Percentiles rank a stretch among this genome's conserved stretches.
Conservation (phyloP, 2,888 invertebrate genomes). For the Neria commutata region DNA sequence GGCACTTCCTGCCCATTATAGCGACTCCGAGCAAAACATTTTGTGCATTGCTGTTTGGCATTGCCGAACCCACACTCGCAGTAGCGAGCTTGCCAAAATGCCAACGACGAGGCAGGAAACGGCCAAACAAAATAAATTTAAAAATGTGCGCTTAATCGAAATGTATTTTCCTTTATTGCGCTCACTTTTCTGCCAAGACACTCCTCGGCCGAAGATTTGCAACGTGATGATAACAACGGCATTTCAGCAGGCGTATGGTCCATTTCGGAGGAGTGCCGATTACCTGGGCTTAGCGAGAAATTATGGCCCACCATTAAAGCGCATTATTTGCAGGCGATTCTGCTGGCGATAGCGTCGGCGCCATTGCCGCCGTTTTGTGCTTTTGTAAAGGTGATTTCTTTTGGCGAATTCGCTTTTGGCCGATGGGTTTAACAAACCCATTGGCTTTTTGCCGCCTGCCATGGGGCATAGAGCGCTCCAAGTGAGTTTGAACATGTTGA, state of each 20-base stretch:
- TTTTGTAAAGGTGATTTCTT: too few species aligned
- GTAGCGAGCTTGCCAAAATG: background rate
- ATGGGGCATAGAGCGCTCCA: too few species aligned
- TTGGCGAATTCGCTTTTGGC: too few species aligned
- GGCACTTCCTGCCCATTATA: too few species aligned
- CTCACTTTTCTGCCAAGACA: background rate
- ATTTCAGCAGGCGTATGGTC: slow-evolving; percentile 18
- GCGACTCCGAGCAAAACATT: too few species aligned
- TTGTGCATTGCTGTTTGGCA: too few species aligned
- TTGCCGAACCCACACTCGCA: too few species aligned
- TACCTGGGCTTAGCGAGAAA: background rate
- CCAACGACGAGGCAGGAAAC: background rate
- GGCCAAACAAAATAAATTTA: slow-evolving; percentile 7
- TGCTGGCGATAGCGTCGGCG: too few species aligned
- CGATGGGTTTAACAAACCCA: too few species aligned
- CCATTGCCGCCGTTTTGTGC: too few species aligned
- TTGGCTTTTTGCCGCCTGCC: too few species aligned
- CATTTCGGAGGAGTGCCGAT: slow-evolving; percentile 13
- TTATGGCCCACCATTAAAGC: background rate
- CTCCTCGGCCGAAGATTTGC: background rate
- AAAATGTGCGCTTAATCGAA: slow-evolving; percentile 16
- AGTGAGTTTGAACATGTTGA: too few species aligned
- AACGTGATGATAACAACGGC: background rate
- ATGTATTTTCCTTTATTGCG: slow-evolving; percentile 11
- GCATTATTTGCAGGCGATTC: background rate